Evolutionary conservation across 2,113 vertebrate genomes (phyloP), one percentile per base, ranked within the genome.

Genomic region (Telmatochromis sp.): DNA sequence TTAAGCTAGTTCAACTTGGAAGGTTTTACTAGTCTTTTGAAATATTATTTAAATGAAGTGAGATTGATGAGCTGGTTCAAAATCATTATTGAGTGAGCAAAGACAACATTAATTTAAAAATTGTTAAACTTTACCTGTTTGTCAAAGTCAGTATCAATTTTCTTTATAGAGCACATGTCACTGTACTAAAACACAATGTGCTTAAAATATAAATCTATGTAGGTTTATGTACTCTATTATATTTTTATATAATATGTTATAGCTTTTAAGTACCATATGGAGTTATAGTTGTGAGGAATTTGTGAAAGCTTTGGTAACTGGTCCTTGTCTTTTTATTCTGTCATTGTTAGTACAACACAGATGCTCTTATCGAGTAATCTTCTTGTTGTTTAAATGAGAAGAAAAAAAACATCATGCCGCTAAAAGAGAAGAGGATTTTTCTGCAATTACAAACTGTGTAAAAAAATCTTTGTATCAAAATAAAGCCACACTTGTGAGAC

Each of bases 61-160:
- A 63, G 58, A 35, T 2, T 11, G 15, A 35, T 35, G 0, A 4
- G 0, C 0, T 63, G 58, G 31, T 35, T 63, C 15, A 63, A 3
- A 35, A 0, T 35, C 4, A 68, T 40, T 40, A 5, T 68, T 40
- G 35, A 23, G 35, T 14, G 7, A 68, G 63, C 63, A 40, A 68
- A 68, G 1, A n/a, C 17, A 4, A 65, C 19, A n/a, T n/a, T 65
- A 37, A 0, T 12, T 0, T 7, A n/a, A 12, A 63, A 37, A n/a
- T 8, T 37, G 10, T 65, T 37, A 2, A 65, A 65, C 60, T 65
- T 13, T 7, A 65, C 60, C 6, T 37, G 60, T 65, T 65, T 65
- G 33, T 37, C 60, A 65, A 65, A 21, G 33, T 65, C 33, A 37
- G 33, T 37, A 8, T 37, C 33, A 37, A 65, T 21, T 21, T n/a